These are phyloP conservation scores for Brachymystax lenok DNA, from an alignment of 2,797 vertebrate genomes.

Conservation along the genomic window DNA sequence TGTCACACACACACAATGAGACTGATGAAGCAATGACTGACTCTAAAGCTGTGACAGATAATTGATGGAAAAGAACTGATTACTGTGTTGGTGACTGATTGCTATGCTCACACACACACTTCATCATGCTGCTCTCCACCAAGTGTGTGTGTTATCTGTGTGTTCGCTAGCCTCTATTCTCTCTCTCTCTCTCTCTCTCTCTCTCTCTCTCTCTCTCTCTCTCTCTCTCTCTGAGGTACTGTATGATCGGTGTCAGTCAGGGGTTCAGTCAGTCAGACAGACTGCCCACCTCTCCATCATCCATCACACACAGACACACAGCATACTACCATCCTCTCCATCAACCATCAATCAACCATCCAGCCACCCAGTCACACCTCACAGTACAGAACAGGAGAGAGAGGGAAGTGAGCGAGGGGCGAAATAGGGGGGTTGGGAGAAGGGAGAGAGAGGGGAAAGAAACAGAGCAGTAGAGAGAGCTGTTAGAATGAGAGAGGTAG, in stretches of 20 bases:
- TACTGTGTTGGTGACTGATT: slow-evolving; percentile 65
- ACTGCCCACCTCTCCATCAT: slow-evolving; percentile 47
- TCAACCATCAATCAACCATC: neutral
- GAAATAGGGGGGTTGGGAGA: no score
- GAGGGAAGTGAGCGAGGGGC: no score
- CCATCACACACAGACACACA: neutral
- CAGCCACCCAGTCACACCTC: neutral
- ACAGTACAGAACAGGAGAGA: neutral
- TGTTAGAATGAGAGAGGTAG: no score
- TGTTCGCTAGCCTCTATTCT: neutral
- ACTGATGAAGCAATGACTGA: slow-evolving; percentile 60
- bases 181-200: no score
- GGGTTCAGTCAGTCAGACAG: neutral
- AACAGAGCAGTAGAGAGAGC: no score
- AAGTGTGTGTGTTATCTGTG: no score
- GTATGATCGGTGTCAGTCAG: slow-evolving; percentile 27
- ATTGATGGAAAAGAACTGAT: slow-evolving; percentile 68
- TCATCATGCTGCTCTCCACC: no score
- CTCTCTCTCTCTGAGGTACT: no score
- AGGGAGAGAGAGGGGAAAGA: no score
- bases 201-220: no score
- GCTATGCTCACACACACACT: no score
- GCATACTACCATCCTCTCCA: neutral
- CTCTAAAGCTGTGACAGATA: slow-evolving; percentile 61
- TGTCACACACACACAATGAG: slow-evolving; percentile 26